phyloP scores from a whole-genome alignment of 2,888 invertebrate species.

The Arctia plantaginis region DNA sequence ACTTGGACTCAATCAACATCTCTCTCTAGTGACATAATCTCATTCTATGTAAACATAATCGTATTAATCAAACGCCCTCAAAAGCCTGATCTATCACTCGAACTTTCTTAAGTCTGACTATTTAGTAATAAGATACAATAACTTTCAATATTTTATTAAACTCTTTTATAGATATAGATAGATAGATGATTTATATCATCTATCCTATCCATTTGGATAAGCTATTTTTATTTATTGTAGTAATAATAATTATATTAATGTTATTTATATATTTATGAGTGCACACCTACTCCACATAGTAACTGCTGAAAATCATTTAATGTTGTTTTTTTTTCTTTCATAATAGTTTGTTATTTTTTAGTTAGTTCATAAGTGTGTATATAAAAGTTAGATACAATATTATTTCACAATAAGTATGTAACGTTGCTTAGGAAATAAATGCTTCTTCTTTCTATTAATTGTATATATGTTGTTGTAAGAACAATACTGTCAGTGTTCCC shows the following conservation, averaged over 20 bases:
- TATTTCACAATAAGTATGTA: too few species aligned
- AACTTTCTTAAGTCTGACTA: conserved; percentile 11
- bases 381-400: not conserved
- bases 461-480: too few species aligned
- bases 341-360: too few species aligned
- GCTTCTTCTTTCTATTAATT: not conserved
- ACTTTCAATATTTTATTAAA: conserved; percentile 10
- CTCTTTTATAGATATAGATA: not conserved
- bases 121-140: conserved; percentile 9
- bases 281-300: not conserved
- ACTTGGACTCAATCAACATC: conserved; percentile 3
- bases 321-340: too few species aligned
- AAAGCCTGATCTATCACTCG: conserved; percentile 11
- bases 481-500: conserved; percentile 18
- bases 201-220: too few species aligned
- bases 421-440: too few species aligned
- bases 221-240: too few species aligned
- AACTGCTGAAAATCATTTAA: too few species aligned
- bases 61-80: conserved; percentile 17
- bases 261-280: not conserved
- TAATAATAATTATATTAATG: not conserved
- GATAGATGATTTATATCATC: too few species aligned
- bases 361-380: too few species aligned
- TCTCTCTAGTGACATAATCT: conserved; percentile 14
- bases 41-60: conserved; percentile 13